Base-by-base conservation (phyloP, 1,140 invertebrate genomes). In the Hyles euphorbiae region DNA sequence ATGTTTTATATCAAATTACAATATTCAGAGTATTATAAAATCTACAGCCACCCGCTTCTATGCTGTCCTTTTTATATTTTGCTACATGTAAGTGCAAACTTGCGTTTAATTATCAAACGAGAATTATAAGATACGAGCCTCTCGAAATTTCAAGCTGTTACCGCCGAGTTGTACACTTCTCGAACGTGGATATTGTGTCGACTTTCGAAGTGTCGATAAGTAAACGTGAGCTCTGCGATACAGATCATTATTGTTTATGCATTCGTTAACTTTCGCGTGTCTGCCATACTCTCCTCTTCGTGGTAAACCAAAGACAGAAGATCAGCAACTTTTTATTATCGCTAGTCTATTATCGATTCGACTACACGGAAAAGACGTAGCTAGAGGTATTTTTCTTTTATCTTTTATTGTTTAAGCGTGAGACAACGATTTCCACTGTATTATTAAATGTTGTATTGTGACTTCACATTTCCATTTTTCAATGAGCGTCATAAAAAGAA, bases 271-370 rank as follows among this genome's bases (percentile, higher is more conserved):
- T 47, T 52, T 52, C 34, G 34, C 5, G 34, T 11, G n/a, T 52
- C 50, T 52, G 50, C 50, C 50, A 52, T 52, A 52, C 33, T 34
- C 51, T 51, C 60, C 56, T 56, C 59, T 64, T 60, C 68, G 70
- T 62, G 64, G 67, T 61, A 69, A 69, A 73, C 73, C 73, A 76
- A 76, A 76, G 73, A 76, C 55, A 56, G 36, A 54, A 40, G 40
- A 54, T 54, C 53, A 36, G 53, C 34, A 36, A 36, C 40, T 34
- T 52, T 50, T 52, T 34, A 54, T 54, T 44, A 54, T 54, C 36
- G 40, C 53, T 54, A 54, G 53, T 54, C 53, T 54, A 11, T 54
- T 54, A 54, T 54, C 12, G 40, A 36, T 34, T 36, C 40, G 53
- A 54, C 43, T 51, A 45, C 36, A 12, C 36, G 6, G 53, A 54